Evolutionary conservation across 2,888 invertebrate genomes (phyloP), one percentile per base, ranked within the genome.

Genomic region (Temnothorax rugatulus): DNA sequence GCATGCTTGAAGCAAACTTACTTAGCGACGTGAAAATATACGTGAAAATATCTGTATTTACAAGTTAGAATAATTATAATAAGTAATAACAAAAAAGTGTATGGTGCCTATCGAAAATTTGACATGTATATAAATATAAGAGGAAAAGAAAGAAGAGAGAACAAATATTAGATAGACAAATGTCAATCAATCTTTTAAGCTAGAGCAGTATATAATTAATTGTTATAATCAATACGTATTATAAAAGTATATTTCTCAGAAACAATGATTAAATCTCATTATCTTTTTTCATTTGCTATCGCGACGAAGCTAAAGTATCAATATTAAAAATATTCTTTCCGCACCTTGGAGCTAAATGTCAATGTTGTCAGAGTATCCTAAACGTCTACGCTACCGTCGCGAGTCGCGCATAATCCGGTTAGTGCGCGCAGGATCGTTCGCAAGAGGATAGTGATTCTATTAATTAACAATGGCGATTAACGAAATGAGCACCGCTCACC

Each of bases 381-480:
- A 66, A 41, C 52, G n/a, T 68, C 54, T 54, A 63, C 47, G 34
- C 77, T 25, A 38, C 38, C 18, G 21, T 50, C 15, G 38, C 38
- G 66, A 77, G 41, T 66, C n/a, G 44, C 34, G 15, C 29, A 13
- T 34, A 59, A 69, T 69, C 69, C 57, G 57, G n/a, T 50, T 79
- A 57, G 34, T 18, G 77, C 34, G 34, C 38, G 18, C 34, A 38
- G 41, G 38, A 64, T 57, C 34, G 76, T 47, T 75, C 50, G 44
- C 76, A 44, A 76, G 75, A 76, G 63, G 63, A 57, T 66, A 64
- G 64, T 57, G 64, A 29, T 54, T 64, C 76, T 66, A 76, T 52
- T 82, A 84, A 84, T 75, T 69, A 61, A 82, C 63, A 69, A 82
- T 59, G 61, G 41, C 50, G 66, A 71, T 44, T 69, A 84, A 82